These are phyloP conservation scores for Xestobium rufovillosum DNA, from an alignment of 2,888 invertebrate genomes.

Conservation along the genomic window DNA sequence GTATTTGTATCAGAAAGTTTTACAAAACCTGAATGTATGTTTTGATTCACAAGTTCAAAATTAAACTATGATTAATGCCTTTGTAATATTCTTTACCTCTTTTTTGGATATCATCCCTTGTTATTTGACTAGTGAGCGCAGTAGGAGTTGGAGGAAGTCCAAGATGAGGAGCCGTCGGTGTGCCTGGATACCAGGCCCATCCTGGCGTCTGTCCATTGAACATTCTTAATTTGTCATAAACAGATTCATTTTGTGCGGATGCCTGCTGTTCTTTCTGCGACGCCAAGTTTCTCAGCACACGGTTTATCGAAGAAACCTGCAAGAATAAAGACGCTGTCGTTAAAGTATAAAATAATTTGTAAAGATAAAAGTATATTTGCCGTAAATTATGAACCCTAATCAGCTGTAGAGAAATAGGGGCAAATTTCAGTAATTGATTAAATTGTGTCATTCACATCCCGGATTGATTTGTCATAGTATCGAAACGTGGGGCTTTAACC, in stretches of 20 bases:
- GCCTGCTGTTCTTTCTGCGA: slow-evolving; percentile 93
- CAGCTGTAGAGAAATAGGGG: too few relatives aligned
- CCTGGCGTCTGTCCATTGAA: slow-evolving; percentile 86
- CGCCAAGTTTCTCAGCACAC: slow-evolving; percentile 91
- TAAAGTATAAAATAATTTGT: too few relatives aligned
- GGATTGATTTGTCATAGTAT: too few relatives aligned
- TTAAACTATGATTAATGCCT: too few relatives aligned
- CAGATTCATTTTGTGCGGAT: slow-evolving; percentile 75
- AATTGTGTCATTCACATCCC: too few relatives aligned
- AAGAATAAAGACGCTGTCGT: slow-evolving; percentile 32
- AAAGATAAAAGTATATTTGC: too few relatives aligned
- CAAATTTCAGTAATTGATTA: too few relatives aligned
- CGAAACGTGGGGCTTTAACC: too few relatives aligned
- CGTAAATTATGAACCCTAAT: too few relatives aligned
- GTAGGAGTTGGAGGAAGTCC: slow-evolving; percentile 47
- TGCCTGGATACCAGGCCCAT: slow-evolving; percentile 82
- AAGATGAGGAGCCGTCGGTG: slow-evolving; percentile 58
- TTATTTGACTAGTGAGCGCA: slow-evolving; percentile 50
- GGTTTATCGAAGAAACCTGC: slow-evolving; percentile 96
- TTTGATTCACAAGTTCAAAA: too few relatives aligned
- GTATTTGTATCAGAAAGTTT: too few relatives aligned
- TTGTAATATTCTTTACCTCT: slow-evolving; percentile 68
- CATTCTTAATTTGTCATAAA: slow-evolving; percentile 91
- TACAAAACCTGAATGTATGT: too few relatives aligned
- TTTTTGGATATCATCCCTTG: slow-evolving; percentile 66